phyloP scores from a whole-genome alignment of 2,888 invertebrate species.

The Diachrysia chrysitis region DNA sequence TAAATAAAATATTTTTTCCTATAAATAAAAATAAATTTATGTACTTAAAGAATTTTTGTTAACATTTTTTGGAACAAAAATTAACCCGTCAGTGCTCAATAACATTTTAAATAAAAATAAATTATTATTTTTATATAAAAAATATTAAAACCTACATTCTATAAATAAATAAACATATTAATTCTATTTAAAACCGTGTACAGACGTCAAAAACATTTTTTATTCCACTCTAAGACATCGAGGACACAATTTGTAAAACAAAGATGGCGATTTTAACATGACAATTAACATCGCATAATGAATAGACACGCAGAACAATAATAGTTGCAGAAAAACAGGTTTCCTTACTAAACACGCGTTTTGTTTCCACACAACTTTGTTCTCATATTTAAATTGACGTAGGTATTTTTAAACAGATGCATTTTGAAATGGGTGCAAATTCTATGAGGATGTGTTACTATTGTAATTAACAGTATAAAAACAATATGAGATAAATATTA shows the following conservation, averaged over 20 bases:
- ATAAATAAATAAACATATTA: conserved; percentile 15
- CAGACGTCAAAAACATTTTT: conserved; percentile 58
- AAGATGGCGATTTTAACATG: conserved; percentile 84
- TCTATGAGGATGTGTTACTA: not conserved
- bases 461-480: not conserved
- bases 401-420: conserved; percentile 39
- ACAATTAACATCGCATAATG: conserved; percentile 82
- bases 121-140: not conserved
- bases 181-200: conserved; percentile 35
- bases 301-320: conserved; percentile 80
- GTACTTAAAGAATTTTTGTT: no score
- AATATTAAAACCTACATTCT: not conserved
- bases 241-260: conserved; percentile 83
- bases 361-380: conserved; percentile 67
- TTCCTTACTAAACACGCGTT: conserved; percentile 75
- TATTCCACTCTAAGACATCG: conserved; percentile 66
- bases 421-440: not conserved
- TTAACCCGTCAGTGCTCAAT: conserved; percentile 19
- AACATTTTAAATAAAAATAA: not conserved
- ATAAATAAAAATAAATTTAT: not conserved
- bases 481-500: not conserved
- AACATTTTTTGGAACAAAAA: no score
- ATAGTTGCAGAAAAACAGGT: conserved; percentile 83
- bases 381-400: conserved; percentile 47
- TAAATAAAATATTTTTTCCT: no score